Evolutionary conservation across 2,888 invertebrate species (phyloP), one percentile per base, ranked within the genome.

Genomic region (Podotricha telesiphe): DNA sequence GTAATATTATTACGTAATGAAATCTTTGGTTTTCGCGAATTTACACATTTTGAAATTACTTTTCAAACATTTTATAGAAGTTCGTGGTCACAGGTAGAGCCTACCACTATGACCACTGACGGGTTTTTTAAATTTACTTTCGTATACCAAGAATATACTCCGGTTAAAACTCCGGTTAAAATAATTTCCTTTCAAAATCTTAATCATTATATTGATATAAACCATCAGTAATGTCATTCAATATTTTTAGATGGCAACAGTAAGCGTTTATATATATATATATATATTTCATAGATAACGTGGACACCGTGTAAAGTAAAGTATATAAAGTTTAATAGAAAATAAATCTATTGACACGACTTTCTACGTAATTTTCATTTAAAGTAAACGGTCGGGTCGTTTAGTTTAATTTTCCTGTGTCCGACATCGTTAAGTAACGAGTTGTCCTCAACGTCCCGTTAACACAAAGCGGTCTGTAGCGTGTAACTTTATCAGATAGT

Each of bases 361-460:
- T 48, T 48, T 8, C 20, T 15, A 19, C 42, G 47, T 47, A 45
- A 59, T 59, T 65, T 34, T 56, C 55, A 56, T 47, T 47, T 34
- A 56, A 50, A 58, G 50, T 50, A 15, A 61, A 62, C 48, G 62
- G 19, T 53, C n/a, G 17, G 19, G 51, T 45, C 67, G 59, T 67
- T 67, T 61, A 67, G 58, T 67, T 67, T 67, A 61, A 67, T 67
- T 67, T 53, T 67, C 67, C 67, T 67, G 67, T 67, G 51, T 58
- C 67, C 67, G 67, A 45, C 42, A 45, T 59, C 50, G 61, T 67
- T 67, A 45, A 61, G 59, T 61, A 67, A 67, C 67, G 67, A 67
- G 67, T 67, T 67, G 50, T 67, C 22, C 51, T 50, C 48, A 48
- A 51, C 51, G 59, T 61, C 51, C 51, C 51, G 58, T 58, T 61